Conservation (phyloP, 2,888 invertebrate species). For the Punctoribates punctum region DNA sequence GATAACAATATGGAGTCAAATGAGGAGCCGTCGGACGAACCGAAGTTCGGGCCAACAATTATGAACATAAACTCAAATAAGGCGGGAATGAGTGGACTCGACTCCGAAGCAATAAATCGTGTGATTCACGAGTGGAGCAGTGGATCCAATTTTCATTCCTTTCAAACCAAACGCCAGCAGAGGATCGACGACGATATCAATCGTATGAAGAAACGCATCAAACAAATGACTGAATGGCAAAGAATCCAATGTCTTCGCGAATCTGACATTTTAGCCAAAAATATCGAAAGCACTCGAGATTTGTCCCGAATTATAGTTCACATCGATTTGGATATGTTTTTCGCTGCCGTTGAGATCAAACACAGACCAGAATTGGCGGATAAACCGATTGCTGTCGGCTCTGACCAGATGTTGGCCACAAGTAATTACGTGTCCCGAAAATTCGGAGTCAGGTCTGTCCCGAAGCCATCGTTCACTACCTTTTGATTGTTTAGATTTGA, state of each 20-base stretch:
- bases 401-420: slow-evolving; percentile 60
- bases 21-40: too few species aligned
- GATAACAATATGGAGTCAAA: too few species aligned
- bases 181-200: slow-evolving; percentile 55
- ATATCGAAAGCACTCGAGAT: slow-evolving; percentile 55
- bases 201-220: slow-evolving; percentile 40
- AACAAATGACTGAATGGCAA: slow-evolving; percentile 51
- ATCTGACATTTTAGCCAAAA: slow-evolving; percentile 54
- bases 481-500: not conserved
- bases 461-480: too few species aligned
- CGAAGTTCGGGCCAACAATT: not conserved
- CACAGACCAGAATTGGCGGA: slow-evolving; percentile 51
- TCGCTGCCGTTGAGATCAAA: slow-evolving; percentile 61
- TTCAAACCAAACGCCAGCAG: slow-evolving; percentile 57
- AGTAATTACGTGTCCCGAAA: slow-evolving; percentile 61
- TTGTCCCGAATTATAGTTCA: slow-evolving; percentile 58
- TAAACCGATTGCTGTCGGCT: slow-evolving; percentile 62
- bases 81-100: slow-evolving; percentile 48
- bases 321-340: slow-evolving; percentile 64
- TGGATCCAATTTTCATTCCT: slow-evolving; percentile 59
- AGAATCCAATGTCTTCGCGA: slow-evolving; percentile 50
- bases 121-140: slow-evolving; percentile 55
- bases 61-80: slow-evolving; percentile 44
- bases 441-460: slow-evolving; percentile 56
- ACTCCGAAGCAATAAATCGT: slow-evolving; percentile 52